Evolutionary conservation across 2,113 vertebrate genomes (phyloP).

Genomic region (Scophthalmus maximus): DNA sequence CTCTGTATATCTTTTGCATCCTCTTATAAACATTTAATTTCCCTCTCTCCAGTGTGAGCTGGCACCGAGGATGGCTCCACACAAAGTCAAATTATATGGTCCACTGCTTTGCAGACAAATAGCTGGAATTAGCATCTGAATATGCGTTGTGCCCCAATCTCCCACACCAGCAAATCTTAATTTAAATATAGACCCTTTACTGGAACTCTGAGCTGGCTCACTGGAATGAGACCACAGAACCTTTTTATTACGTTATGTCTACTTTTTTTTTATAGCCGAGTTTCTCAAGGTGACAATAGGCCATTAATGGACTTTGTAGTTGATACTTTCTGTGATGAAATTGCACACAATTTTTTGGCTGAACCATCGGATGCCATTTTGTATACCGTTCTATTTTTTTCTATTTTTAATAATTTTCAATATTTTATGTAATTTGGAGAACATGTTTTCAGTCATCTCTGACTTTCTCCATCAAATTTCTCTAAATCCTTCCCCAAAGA

Average conservation of each 20-base stretch:
- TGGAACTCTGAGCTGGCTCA: conserved; percentile 47
- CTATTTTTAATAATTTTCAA: not conserved
- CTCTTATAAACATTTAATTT: conserved; percentile 71
- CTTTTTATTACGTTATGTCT: conserved; percentile 79
- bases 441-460: not conserved
- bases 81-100: conserved; percentile 77
- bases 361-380: too few relatives aligned
- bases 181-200: conserved; percentile 66
- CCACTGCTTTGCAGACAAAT: conserved; percentile 73
- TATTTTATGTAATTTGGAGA: conserved; percentile 7
- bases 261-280: conserved; percentile 66
- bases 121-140: conserved; percentile 78
- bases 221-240: conserved; percentile 65
- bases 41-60: conserved; percentile 54
- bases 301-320: conserved; percentile 68
- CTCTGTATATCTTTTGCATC: conserved; percentile 37
- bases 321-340: conserved; percentile 41
- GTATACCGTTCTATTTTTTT: not conserved
- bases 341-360: too few relatives aligned
- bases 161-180: conserved; percentile 72
- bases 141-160: conserved; percentile 75
- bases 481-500: not conserved
- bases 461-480: not conserved
- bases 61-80: conserved; percentile 61
- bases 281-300: conserved; percentile 71